A percentile compares a stretch with the other conserved stretches of the same genome.
phyloP scores from a whole-genome alignment of 1,140 invertebrate species.

The Brachionus calyciflorus region DNA sequence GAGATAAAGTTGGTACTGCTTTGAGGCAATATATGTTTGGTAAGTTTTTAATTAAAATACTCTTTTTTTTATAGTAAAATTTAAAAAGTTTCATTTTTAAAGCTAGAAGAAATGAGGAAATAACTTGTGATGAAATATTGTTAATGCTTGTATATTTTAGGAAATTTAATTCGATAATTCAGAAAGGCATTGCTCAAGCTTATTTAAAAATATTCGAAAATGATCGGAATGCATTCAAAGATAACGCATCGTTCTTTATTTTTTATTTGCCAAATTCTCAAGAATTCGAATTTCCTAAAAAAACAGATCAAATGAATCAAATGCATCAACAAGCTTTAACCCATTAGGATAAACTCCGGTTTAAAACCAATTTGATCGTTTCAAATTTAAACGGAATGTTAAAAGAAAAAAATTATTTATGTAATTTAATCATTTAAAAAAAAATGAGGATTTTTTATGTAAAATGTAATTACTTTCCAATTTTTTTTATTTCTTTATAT shows the following conservation, averaged over 20 bases:
- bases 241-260: background rate
- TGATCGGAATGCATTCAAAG: conserved; percentile 15
- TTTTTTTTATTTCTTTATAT: too few relatives aligned
- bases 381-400: too few relatives aligned
- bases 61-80: too few relatives aligned
- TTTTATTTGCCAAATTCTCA: conserved; percentile 32
- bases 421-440: too few relatives aligned
- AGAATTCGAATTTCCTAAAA: background rate
- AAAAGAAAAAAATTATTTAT: too few relatives aligned
- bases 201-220: conserved; percentile 26
- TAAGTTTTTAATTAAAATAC: background rate
- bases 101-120: conserved; percentile 44
- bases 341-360: too few relatives aligned
- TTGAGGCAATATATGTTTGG: conserved; percentile 42
- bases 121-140: conserved; percentile 45
- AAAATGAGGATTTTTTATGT: too few relatives aligned
- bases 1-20: conserved; percentile 40
- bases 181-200: conserved; percentile 15
- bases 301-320: background rate
- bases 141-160: conserved; percentile 20
- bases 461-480: too few relatives aligned
- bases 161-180: conserved; percentile 5
- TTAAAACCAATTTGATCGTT: too few relatives aligned
- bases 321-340: too few relatives aligned
- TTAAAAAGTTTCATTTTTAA: background rate